These are phyloP conservation scores for Seira ritae DNA, from an alignment of 2,888 invertebrate genomes.

Conservation along the genomic window DNA sequence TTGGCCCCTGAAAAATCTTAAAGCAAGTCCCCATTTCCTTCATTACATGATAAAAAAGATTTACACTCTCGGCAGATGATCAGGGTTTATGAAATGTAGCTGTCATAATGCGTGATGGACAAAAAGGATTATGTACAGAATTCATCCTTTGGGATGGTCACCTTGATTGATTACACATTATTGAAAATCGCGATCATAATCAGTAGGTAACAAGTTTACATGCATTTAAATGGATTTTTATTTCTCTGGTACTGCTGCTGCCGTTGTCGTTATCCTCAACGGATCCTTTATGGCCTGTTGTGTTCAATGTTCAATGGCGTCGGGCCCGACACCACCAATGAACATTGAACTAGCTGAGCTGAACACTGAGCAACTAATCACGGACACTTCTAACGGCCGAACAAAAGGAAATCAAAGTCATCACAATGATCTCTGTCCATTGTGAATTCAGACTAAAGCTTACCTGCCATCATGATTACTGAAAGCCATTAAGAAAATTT, in stretches of 20 bases:
- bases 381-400: slow-evolving; percentile 26
- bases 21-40: background rate
- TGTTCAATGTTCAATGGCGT: slow-evolving; percentile 24
- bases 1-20: too few relatives aligned
- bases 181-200: slow-evolving; percentile 5
- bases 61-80: slow-evolving; percentile 42
- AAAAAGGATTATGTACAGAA: slow-evolving; percentile 48
- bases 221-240: background rate
- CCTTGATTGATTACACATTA: slow-evolving; percentile 58
- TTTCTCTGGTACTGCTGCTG: background rate
- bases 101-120: slow-evolving; percentile 62
- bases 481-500: slow-evolving; percentile 49
- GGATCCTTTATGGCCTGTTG: background rate
- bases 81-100: slow-evolving; percentile 51
- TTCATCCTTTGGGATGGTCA: slow-evolving; percentile 37
- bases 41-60: background rate
- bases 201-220: background rate
- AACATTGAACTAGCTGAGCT: too few relatives aligned
- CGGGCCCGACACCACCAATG: slow-evolving; percentile 1
- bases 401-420: slow-evolving; percentile 44
- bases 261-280: background rate
- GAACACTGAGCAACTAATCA: slow-evolving; percentile 25
- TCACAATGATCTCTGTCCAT: background rate
- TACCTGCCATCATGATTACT: slow-evolving; percentile 36
- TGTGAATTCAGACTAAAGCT: slow-evolving; percentile 42